phyloP scores from a whole-genome alignment of 2,888 invertebrate genomes.

The Steromphala cineraria region DNA sequence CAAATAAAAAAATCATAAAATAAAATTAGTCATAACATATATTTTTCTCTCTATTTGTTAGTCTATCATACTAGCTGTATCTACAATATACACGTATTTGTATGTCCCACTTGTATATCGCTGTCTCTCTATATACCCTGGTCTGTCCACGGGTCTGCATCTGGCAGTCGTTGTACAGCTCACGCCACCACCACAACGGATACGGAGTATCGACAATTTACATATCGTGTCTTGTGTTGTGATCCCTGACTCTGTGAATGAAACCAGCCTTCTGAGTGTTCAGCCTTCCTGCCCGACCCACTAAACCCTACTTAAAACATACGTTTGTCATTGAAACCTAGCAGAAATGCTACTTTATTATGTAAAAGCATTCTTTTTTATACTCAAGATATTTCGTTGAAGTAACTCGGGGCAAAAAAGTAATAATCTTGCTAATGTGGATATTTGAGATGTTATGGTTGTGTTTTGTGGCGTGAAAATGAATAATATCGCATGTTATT shows the following conservation, averaged over 20 bases:
- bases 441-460: too few relatives aligned
- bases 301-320: constrained; percentile 16
- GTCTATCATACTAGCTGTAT: too few relatives aligned
- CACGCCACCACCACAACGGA: not conserved
- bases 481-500: too few relatives aligned
- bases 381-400: not conserved
- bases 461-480: too few relatives aligned
- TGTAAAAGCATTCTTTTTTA: constrained; percentile 16
- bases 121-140: too few relatives aligned
- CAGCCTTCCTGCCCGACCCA: not conserved
- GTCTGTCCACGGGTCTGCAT: not conserved
- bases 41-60: too few relatives aligned
- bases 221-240: constrained; percentile 17
- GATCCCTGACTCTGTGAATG: not conserved
- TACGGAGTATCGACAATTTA: constrained; percentile 14
- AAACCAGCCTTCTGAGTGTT: not conserved
- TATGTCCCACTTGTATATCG: too few relatives aligned
- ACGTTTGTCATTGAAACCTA: constrained; percentile 3
- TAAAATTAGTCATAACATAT: too few relatives aligned
- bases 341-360: not conserved
- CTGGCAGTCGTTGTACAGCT: not conserved
- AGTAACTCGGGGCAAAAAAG: not conserved
- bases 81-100: too few relatives aligned
- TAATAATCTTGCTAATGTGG: too few relatives aligned
- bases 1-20: too few relatives aligned